Evolutionary conservation across 2,888 invertebrate genomes (phyloP), one percentile per base, ranked within the genome.

Genomic region (Cephus sareptanus): DNA sequence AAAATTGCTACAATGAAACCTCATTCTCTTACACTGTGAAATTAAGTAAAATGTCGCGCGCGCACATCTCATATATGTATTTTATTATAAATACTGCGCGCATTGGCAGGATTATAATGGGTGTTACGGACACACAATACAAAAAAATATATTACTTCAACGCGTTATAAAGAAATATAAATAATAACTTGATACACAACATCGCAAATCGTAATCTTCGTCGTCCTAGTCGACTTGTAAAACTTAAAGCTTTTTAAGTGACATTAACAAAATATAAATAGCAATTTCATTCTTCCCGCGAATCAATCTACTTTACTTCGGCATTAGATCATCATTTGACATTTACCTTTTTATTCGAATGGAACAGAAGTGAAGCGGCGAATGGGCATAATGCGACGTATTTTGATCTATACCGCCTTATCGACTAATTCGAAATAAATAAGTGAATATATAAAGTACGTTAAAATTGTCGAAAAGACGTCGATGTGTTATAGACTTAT

Each of bases 131-230:
- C 0, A 23, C 15, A 6, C 9, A 9, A 76, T 56, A 70, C 73
- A 83, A 81, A 79, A 23, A 15, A 15, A 56, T 76, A 73, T 76
- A 76, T 79, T 40, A 73, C 40, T 70, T 40, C 73, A 33, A 74
- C 23, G 74, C 56, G 69, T 74, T 75, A 73, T 80, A 77, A 80
- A 33, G 35, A 33, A 34, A 34, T 35, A 34, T 34, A 33, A 35
- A 23, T 30, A 30, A 74, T 35, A 23, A 30, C 31, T 34, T 74
- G 33, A 35, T 23, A 30, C 30, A 34, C 74, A 35, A 74, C 23
- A 74, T 35, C 15, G 23, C 15, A 34, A 74, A 34, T 13, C 2
- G 4, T 13, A 2, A 23, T 1, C 9, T 56, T 23, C 2, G 56
- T 56, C 23, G 9, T 56, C 1, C 56, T 23, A 56, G 9, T 56